Percentiles rank a stretch among this genome's conserved stretches.
Evolutionary conservation across 1,140 invertebrate species (phyloP).

Genomic region (Eueides isabella): DNA sequence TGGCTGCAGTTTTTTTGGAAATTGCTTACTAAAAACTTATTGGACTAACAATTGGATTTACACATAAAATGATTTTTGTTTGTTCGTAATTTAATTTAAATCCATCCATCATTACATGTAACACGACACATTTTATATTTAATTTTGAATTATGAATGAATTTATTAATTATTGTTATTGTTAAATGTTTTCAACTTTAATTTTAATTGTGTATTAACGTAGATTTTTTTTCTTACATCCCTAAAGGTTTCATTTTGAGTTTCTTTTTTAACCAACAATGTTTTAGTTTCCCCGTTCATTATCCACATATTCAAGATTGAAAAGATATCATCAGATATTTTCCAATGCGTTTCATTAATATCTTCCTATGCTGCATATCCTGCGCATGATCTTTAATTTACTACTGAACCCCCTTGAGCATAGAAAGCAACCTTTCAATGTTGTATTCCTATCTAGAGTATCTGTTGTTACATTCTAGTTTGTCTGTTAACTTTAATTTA

Average conservation of each 20-base stretch:
- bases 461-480: background rate
- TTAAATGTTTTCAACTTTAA: conserved; percentile 11
- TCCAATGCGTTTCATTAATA: background rate
- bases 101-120: conserved; percentile 30
- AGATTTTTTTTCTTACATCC: background rate
- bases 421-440: background rate
- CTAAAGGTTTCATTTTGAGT: background rate
- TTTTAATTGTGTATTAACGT: conserved; percentile 11
- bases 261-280: background rate
- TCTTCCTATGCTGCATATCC: conserved; percentile 9
- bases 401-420: background rate
- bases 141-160: conserved; percentile 28
- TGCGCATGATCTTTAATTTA: conserved; percentile 8
- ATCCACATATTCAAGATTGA: background rate
- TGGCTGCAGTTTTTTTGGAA: background rate
- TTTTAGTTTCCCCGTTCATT: background rate
- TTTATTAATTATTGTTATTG: conserved; percentile 12
- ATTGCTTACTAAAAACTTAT: background rate
- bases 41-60: conserved; percentile 20
- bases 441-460: background rate
- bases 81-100: conserved; percentile 7
- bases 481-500: background rate
- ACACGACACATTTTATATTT: conserved; percentile 30
- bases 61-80: background rate
- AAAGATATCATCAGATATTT: background rate